Conservation (phyloP, 2,113 vertebrate species). For the Microcebus murinus region DNA sequence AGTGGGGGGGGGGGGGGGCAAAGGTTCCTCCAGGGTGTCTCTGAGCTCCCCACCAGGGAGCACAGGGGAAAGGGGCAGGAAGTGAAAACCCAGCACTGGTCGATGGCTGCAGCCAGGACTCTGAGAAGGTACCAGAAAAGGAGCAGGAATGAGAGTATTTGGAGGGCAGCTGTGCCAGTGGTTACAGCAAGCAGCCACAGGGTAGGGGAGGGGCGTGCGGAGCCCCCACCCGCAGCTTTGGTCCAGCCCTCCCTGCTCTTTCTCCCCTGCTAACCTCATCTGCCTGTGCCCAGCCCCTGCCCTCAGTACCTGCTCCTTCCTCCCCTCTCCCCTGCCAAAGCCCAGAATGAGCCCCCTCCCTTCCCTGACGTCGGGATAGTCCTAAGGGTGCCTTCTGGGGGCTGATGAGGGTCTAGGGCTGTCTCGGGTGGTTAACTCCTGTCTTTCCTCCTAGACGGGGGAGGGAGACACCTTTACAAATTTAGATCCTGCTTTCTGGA, state of each 20-base stretch:
- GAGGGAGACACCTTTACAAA: background rate
- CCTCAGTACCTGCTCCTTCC: background rate
- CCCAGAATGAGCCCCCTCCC: background rate
- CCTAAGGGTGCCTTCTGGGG: background rate
- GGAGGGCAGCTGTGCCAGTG: background rate
- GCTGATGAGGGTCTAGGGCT: background rate
- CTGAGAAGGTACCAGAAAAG: background rate
- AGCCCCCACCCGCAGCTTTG: background rate
- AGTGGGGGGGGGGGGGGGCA: too few species aligned
- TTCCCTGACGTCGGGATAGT: background rate
- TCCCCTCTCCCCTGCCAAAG: background rate
- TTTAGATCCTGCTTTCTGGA: background rate
- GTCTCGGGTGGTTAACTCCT: background rate
- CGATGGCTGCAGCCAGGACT: background rate
- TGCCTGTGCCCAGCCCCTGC: background rate
- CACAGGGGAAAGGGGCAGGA: background rate
- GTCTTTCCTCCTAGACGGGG: too few species aligned
- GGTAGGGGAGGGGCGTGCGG: fast-evolving
- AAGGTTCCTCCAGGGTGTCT: background rate
- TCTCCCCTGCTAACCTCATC: background rate
- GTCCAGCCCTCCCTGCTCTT: background rate
- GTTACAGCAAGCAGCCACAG: background rate
- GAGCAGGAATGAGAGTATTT: background rate
- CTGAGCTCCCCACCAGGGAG: background rate
- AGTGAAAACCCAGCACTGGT: background rate